A percentile compares a stretch with the other conserved stretches of the same genome.
These are phyloP conservation scores for Sarcophaga rosellei DNA, from an alignment of 2,888 invertebrate species.

Conservation along the genomic window DNA sequence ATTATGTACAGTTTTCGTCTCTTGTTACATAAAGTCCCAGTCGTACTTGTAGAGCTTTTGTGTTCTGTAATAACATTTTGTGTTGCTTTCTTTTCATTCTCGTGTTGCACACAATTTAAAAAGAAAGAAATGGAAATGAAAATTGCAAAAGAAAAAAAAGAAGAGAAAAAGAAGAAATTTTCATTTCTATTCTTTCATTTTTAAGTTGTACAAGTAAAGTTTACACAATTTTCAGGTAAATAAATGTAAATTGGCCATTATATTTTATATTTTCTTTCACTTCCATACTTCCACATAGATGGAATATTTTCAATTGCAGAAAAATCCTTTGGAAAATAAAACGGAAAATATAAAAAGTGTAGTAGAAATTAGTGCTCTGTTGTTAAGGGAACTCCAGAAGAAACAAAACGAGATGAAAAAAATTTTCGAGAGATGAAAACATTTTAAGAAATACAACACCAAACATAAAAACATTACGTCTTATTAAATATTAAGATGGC, in stretches of 20 bases:
- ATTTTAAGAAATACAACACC: not conserved
- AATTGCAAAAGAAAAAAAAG: not conserved
- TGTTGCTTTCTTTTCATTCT: no score
- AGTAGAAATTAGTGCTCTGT: slow-evolving; percentile 16
- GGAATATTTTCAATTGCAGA: not conserved
- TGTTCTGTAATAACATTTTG: no score
- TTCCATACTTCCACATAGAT: not conserved
- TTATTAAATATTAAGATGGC: slow-evolving; percentile 13
- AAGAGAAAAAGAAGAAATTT: not conserved
- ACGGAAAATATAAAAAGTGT: not conserved
- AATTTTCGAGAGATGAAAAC: not conserved
- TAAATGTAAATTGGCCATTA: slow-evolving; percentile 28
- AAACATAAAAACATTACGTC: not conserved
- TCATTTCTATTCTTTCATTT: not conserved
- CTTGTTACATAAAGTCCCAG: no score
- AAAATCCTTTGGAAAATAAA: not conserved
- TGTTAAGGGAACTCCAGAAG: slow-evolving; percentile 23
- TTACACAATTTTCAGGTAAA: slow-evolving; percentile 2
- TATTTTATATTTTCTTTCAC: slow-evolving; percentile 11
- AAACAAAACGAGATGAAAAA: not conserved
- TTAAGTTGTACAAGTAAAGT: not conserved
- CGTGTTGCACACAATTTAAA: no score
- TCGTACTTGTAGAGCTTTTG: no score
- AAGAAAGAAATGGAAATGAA: no score
- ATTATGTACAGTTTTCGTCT: no score